Conservation (phyloP, 2,797 vertebrate species). For the Melanotaenia pygmaea region DNA sequence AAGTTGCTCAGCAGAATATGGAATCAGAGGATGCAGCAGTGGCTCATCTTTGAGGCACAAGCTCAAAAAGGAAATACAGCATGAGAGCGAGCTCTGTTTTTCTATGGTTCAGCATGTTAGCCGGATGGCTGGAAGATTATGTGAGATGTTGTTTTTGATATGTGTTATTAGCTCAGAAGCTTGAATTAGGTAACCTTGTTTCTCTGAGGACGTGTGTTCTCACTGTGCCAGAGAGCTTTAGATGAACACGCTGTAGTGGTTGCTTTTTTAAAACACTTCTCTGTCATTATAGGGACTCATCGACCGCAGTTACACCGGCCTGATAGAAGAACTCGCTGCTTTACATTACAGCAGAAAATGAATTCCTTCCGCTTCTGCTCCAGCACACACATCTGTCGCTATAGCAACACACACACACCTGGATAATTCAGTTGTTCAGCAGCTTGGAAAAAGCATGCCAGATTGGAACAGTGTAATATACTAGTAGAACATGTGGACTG, state of each 20-base stretch:
- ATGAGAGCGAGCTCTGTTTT: not conserved
- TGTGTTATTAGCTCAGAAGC: slow-evolving; percentile 2
- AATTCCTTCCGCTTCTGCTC: slow-evolving; percentile 37
- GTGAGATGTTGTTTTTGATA: slow-evolving; percentile 26
- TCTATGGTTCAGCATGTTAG: slow-evolving; percentile 38
- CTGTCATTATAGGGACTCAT: slow-evolving; percentile 26
- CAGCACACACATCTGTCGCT: slow-evolving; percentile 44
- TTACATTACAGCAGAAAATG: slow-evolving; percentile 27
- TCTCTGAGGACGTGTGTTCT: slow-evolving; percentile 7
- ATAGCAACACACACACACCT: slow-evolving; percentile 59
- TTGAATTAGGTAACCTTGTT: not conserved
- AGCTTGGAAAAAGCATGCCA: slow-evolving; percentile 34
- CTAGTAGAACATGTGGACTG: slow-evolving; percentile 19
- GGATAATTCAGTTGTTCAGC: slow-evolving; percentile 53
- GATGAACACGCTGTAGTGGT: slow-evolving; percentile 1
- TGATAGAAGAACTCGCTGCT: slow-evolving; percentile 10
- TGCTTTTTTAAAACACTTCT: not conserved
- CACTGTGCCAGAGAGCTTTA: not conserved
- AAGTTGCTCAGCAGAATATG: not conserved
- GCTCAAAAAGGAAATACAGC: slow-evolving; percentile 25
- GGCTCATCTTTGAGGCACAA: slow-evolving; percentile 24
- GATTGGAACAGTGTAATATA: slow-evolving; percentile 33
- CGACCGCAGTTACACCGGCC: slow-evolving; percentile 20
- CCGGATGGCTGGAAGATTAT: slow-evolving; percentile 23
- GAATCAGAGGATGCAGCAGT: slow-evolving; percentile 31